Base-by-base conservation (phyloP, 2,888 invertebrate species). In the Neoascia interrupta region DNA sequence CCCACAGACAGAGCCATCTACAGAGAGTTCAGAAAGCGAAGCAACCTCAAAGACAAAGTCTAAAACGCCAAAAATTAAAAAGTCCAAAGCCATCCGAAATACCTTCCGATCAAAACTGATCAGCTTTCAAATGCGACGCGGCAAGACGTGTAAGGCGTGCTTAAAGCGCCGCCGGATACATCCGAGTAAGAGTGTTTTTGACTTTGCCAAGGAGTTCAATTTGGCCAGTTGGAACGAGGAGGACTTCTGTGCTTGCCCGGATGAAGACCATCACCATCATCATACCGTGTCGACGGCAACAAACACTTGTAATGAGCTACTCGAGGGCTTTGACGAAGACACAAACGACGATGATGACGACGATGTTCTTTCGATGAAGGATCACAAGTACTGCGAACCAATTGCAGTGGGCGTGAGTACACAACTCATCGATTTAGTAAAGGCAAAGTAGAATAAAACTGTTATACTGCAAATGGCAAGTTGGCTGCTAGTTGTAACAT, bases 321-420 rank as follows among this genome's bases (percentile, higher is more conserved):
- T 83, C 23, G 84, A 84, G 15, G 83, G 81, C 63, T 83, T 83
- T 18, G 83, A 70, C 3, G 84, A 84, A 6, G 81, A 82, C 1
- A 66, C 76, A 5, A 81, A 81, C 23, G 83, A 83, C 16, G 84
- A 84, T 11, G 84, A 83, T 10, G 81, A 83, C 2, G 88, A 88
- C 36, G 88, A 87, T 81, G 82, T 85, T 54, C 84, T 87, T 41
- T 86, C 85, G 63, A 84, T 86, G 34, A 87, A 86, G 84, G 87
- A 88, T 73, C 89, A 88, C 81, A 87, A 85, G 82, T 88, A 87
- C 82, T 85, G 86, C 79, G 86, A 88, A 75, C 85, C 86, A 75
- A 87, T 85, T 82, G 83, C 87, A 84, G 86, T 87, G 81, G 88
- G 85, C 84, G 87, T 87, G 87, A 87, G 87, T 87, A 86, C n/a